phyloP scores from a whole-genome alignment of 2,113 vertebrate genomes.

The Urocolius indicus region DNA sequence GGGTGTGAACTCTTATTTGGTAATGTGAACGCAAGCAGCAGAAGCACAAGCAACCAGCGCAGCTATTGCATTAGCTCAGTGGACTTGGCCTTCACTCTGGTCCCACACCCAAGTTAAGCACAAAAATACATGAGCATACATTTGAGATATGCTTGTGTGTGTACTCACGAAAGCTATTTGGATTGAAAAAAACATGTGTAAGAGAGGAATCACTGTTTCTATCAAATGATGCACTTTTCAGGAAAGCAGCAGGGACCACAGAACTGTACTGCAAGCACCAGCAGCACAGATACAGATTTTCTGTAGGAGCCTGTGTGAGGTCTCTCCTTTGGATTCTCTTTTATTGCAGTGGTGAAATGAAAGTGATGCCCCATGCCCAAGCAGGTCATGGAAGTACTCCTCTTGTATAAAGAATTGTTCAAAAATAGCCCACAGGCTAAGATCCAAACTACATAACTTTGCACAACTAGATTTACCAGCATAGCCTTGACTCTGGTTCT shows the following conservation, averaged over 20 bases:
- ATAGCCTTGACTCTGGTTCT: background rate
- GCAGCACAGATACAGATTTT: background rate
- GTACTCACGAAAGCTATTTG: background rate
- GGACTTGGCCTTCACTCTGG: slow-evolving; percentile 28
- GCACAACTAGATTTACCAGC: background rate
- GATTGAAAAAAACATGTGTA: background rate
- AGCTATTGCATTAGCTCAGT: slow-evolving; percentile 53
- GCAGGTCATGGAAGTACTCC: background rate
- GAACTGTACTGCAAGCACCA: background rate
- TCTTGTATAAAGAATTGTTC: background rate
- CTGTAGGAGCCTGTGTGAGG: background rate
- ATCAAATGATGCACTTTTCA: background rate
- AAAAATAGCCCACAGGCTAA: background rate
- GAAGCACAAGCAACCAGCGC: slow-evolving; percentile 8
- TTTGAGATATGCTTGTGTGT: background rate
- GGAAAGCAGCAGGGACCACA: background rate
- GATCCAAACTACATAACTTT: background rate
- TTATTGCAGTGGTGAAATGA: background rate
- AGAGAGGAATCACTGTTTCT: background rate
- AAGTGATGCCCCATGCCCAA: background rate
- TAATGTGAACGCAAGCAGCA: slow-evolving; percentile 44
- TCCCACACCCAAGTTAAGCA: slow-evolving; percentile 49
- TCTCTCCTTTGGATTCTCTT: background rate
- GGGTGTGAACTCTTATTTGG: slow-evolving; percentile 54
- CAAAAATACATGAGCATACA: background rate